Conservation (phyloP, 2,113 vertebrate species). For the Polyodon spathula region DNA sequence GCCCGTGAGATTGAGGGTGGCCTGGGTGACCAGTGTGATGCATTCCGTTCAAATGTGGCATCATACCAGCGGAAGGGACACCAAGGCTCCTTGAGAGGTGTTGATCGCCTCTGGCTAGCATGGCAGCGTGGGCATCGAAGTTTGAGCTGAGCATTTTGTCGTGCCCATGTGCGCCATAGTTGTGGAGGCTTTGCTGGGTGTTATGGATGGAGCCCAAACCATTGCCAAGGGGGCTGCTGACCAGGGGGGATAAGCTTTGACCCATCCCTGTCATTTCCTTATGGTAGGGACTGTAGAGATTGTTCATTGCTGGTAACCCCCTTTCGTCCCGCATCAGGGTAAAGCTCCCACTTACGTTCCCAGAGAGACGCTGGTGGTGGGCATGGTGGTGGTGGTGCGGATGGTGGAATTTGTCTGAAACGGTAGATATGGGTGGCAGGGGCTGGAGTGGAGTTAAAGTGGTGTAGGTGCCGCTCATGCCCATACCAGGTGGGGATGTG, state of each 20-base stretch:
- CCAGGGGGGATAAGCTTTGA: constrained; percentile 80
- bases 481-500: constrained; percentile 83
- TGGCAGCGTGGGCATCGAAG: constrained; percentile 85
- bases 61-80: constrained; percentile 70
- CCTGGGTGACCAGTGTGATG: constrained; percentile 64
- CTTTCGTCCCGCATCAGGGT: constrained; percentile 90
- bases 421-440: constrained; percentile 89
- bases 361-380: constrained; percentile 80
- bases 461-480: constrained; percentile 93
- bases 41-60: constrained; percentile 85
- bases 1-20: constrained; percentile 69
- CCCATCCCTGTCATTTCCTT: constrained; percentile 87
- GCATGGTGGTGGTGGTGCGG: constrained; percentile 67
- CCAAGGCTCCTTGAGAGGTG: constrained; percentile 79
- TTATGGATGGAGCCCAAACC: constrained; percentile 78
- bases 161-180: constrained; percentile 70
- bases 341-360: constrained; percentile 85
- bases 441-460: constrained; percentile 89
- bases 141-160: constrained; percentile 87
- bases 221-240: constrained; percentile 67
- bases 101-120: constrained; percentile 82
- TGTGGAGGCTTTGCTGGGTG: constrained; percentile 79
- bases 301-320: constrained; percentile 82
- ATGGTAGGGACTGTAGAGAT: constrained; percentile 82
- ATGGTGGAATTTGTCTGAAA: constrained; percentile 92